Percentiles rank a stretch among this genome's conserved stretches.
Evolutionary conservation across 2,888 invertebrate genomes (phyloP).

Genomic region (Poecilobothrus nobilitatus): DNA sequence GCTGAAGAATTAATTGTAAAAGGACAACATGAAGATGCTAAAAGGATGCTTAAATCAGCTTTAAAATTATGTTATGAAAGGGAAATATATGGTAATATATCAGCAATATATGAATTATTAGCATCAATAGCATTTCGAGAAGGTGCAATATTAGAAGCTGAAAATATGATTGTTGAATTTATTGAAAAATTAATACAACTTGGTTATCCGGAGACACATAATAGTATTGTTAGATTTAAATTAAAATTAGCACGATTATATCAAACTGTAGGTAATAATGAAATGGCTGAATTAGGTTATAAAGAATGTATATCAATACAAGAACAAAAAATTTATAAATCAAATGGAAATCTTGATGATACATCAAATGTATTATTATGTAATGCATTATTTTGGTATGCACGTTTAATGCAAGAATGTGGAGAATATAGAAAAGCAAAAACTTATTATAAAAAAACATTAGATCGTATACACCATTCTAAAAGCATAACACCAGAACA

Average conservation of each 20-base stretch:
- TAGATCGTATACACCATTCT: no score
- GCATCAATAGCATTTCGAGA: constrained; percentile 41
- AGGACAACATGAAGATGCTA: constrained; percentile 38
- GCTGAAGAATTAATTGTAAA: constrained; percentile 20
- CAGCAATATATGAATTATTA: constrained; percentile 41
- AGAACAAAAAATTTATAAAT: constrained; percentile 35
- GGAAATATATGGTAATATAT: constrained; percentile 29
- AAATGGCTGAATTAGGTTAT: constrained; percentile 44
- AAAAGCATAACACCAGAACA: no score
- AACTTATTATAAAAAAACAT: no score
- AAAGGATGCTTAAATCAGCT: constrained; percentile 40
- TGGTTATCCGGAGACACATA: constrained; percentile 38
- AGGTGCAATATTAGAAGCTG: constrained; percentile 41
- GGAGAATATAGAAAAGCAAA: no score
- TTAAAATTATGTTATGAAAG: constrained; percentile 42
- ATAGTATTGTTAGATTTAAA: constrained; percentile 42
- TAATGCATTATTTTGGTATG: constrained; percentile 45
- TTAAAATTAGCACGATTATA: constrained; percentile 44
- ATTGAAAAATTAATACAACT: constrained; percentile 42
- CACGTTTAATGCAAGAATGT: constrained; percentile 34
- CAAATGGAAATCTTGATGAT: constrained; percentile 37
- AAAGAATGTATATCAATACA: constrained; percentile 40
- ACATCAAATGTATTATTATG: constrained; percentile 43
- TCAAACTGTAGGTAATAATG: constrained; percentile 35
- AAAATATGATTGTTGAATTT: constrained; percentile 38